These are phyloP conservation scores for Homarus gammarus DNA, from an alignment of 2,888 invertebrate genomes.

Conservation along the genomic window DNA sequence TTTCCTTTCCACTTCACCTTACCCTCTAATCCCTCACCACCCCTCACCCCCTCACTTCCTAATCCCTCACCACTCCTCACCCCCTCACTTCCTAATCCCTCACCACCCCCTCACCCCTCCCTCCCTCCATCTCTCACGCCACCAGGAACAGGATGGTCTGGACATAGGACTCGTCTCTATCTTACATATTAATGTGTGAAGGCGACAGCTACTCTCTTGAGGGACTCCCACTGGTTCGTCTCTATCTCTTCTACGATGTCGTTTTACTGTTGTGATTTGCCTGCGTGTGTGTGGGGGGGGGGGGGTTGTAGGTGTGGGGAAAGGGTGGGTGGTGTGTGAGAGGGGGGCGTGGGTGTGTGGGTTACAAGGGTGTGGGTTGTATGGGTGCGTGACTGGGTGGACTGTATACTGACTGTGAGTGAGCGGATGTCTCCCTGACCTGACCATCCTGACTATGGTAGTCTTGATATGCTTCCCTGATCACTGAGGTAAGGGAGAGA, in stretches of 20 bases:
- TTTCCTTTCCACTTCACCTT: not conserved
- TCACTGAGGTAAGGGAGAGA: not conserved
- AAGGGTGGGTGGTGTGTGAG: not conserved
- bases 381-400: no score
- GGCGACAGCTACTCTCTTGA: not conserved
- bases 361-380: not conserved
- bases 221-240: no score
- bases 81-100: not conserved
- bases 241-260: not conserved
- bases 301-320: not conserved
- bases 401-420: no score
- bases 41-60: not conserved
- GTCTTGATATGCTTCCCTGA: no score
- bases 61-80: not conserved
- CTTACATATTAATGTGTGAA: constrained; percentile 29
- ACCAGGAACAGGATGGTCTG: not conserved
- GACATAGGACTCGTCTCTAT: no score
- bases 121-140: not conserved
- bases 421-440: no score
- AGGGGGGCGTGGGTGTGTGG: not conserved
- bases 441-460: no score
- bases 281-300: not conserved
- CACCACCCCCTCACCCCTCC: not conserved
- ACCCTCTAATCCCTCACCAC: not conserved
- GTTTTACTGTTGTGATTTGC: not conserved